Evolutionary conservation across 1,140 invertebrate species (phyloP).

Genomic region (Tenebrio molitor): DNA sequence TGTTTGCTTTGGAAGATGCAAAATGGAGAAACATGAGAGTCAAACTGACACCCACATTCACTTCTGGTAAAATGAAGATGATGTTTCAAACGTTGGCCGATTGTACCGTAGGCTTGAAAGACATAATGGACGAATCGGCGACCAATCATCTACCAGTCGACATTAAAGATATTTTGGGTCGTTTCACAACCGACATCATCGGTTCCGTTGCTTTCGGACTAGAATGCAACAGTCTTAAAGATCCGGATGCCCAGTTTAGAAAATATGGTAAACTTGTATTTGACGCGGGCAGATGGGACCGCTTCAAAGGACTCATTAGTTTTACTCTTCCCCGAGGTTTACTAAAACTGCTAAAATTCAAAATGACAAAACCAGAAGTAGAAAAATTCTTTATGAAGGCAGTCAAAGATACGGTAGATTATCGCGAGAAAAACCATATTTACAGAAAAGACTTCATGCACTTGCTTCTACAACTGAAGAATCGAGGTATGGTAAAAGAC

Average conservation of each 20-base stretch:
- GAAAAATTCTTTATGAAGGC: slow-evolving; percentile 69
- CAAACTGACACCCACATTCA: slow-evolving; percentile 65
- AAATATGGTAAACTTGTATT: slow-evolving; percentile 60
- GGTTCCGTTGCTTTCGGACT: slow-evolving; percentile 73
- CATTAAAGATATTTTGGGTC: slow-evolving; percentile 70
- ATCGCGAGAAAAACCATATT: slow-evolving; percentile 67
- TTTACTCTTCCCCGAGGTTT: slow-evolving; percentile 63
- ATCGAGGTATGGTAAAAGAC: slow-evolving; percentile 61
- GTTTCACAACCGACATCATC: slow-evolving; percentile 71
- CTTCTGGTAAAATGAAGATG: slow-evolving; percentile 65
- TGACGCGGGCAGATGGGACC: slow-evolving; percentile 47
- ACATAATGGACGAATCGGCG: slow-evolving; percentile 51
- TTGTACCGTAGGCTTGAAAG: slow-evolving; percentile 56
- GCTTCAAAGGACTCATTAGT: slow-evolving; percentile 55
- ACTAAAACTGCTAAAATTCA: slow-evolving; percentile 63
- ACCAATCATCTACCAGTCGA: slow-evolving; percentile 69
- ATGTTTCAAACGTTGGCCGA: slow-evolving; percentile 65
- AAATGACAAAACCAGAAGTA: slow-evolving; percentile 64
- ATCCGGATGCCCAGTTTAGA: slow-evolving; percentile 64
- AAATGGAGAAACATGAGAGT: slow-evolving; percentile 68
- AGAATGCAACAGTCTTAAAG: slow-evolving; percentile 69
- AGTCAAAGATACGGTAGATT: slow-evolving; percentile 68
- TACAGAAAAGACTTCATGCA: slow-evolving; percentile 72
- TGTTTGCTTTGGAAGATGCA: slow-evolving; percentile 68
- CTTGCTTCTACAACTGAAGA: slow-evolving; percentile 54